Evolutionary conservation across 1,140 invertebrate species (phyloP).

Genomic region (Ceratina japonica): DNA sequence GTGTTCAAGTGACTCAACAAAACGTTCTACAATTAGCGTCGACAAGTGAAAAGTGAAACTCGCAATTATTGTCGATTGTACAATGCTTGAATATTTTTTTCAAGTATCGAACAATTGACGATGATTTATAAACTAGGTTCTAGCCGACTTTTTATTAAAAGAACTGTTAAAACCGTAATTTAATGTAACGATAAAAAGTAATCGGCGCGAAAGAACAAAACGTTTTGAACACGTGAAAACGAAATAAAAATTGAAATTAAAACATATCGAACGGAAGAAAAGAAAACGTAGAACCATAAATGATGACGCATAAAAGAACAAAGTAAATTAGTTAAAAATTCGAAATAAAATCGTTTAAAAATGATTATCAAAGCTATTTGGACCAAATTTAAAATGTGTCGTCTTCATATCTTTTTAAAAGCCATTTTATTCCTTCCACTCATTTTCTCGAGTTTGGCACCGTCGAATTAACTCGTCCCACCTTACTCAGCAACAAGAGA

Average conservation of each 20-base stretch:
- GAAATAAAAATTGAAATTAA: not conserved
- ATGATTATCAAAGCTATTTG: not conserved
- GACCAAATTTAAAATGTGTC: not conserved
- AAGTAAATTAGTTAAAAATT: not conserved
- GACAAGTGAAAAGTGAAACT: constrained; percentile 16
- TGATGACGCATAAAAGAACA: not conserved
- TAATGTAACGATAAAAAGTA: not conserved
- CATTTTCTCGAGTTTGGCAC: constrained; percentile 41
- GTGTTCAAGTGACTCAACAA: constrained; percentile 36
- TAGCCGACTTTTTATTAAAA: not conserved
- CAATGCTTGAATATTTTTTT: not conserved
- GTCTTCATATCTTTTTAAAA: not conserved
- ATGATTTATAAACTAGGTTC: constrained; percentile 20
- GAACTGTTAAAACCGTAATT: not conserved
- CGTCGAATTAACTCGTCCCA: constrained; percentile 33
- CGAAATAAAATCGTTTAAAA: constrained; percentile 9
- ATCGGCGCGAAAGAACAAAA: not conserved
- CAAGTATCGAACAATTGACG: not conserved
- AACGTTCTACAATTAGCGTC: constrained; percentile 29
- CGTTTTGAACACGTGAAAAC: too few species aligned
- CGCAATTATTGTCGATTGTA: constrained; percentile 4
- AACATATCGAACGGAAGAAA: not conserved
- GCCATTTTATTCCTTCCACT: not conserved
- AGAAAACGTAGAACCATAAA: not conserved
- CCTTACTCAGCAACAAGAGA: constrained; percentile 29